Percentiles rank a stretch among this genome's conserved stretches.
phyloP scores from a whole-genome alignment of 2,113 vertebrate genomes.

The Forbesichthys agassizii region DNA sequence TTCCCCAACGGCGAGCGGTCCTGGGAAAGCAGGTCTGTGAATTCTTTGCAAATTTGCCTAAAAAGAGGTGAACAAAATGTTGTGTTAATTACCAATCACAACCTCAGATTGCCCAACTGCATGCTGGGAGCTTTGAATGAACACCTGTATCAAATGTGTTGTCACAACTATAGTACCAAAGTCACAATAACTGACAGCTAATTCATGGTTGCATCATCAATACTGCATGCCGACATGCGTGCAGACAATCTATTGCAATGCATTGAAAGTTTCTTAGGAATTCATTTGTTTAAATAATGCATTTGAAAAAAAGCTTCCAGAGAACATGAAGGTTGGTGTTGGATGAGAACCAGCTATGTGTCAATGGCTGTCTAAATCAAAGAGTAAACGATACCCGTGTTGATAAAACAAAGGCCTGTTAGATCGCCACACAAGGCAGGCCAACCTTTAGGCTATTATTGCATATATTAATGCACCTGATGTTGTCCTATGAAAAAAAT shows the following conservation, averaged over 20 bases:
- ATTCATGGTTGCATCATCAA: slow-evolving; percentile 53
- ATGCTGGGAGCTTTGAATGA: slow-evolving; percentile 2
- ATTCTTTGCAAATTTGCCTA: slow-evolving; percentile 99
- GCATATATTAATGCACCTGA: background rate
- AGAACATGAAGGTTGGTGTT: slow-evolving; percentile 17
- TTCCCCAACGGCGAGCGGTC: slow-evolving; percentile 98
- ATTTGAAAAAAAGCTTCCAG: slow-evolving; percentile 29
- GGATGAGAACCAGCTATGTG: slow-evolving; percentile 50
- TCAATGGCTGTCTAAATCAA: slow-evolving; percentile 30
- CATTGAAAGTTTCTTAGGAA: slow-evolving; percentile 14
- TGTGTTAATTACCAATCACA: slow-evolving; percentile 44
- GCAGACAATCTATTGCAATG: background rate
- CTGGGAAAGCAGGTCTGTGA: slow-evolving; percentile 99
- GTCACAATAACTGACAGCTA: slow-evolving; percentile 48
- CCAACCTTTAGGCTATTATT: background rate
- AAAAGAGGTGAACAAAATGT: slow-evolving; percentile 51
- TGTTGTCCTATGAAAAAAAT: background rate
- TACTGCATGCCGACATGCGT: slow-evolving; percentile 43
- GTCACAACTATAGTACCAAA: background rate
- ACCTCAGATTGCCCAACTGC: slow-evolving; percentile 23
- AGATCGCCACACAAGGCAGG: slow-evolving; percentile 7
- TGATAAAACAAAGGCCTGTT: slow-evolving; percentile 19
- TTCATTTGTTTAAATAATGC: slow-evolving; percentile 37
- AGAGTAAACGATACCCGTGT: no score
- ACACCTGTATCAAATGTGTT: no score